Base-by-base conservation (phyloP, 2,888 invertebrate genomes). In the Ormyrus rosae region DNA sequence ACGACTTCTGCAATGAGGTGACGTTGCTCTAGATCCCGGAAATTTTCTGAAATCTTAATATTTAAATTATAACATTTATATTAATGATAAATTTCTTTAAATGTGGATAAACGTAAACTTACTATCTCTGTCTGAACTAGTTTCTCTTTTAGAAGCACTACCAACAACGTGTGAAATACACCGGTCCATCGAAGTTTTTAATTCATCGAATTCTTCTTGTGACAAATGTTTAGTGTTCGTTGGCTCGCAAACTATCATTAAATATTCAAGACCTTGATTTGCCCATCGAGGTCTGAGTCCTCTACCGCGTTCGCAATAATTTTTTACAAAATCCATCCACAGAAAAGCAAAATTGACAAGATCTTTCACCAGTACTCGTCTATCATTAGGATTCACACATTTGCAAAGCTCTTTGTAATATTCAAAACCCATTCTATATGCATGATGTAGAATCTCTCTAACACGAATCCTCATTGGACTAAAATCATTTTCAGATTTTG, bases 401-500 rank as follows among this genome's bases (percentile, higher is more conserved):
- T 95, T 93, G 73, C 94, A 94, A 80, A 95, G 92, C 89, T 96
- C 96, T 86, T 94, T 95, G 91, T 96, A 94, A 85, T 94, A 93
- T 93, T 98, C 98, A 89, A 98, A 98, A 10, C 97, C 97, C 88
- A 97, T 96, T 89, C 96, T 95, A 91, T 95, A 98, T 73, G 96
- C 96, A 90, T 97, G 96, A 91, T 97, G 95, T 83, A 98, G 91
- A 70, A 96, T 95, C 89, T 96, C 96, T 4, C 95, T 91, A 55
- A 94, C 94, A 65, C 95, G 92, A 7, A 94, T 94, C 61, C 93
- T 91, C 11, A 96, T 91, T 6, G 94, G 92, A 69, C 90, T 90
- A 81, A 92, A 92, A 85, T 95, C 95, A 45, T 88, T 86, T 79
- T 94, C 94, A 65, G 92, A 92, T 75, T 93, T 89, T 13, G 92